phyloP scores from a whole-genome alignment of 2,888 invertebrate genomes.

The Keiferia lycopersicella region DNA sequence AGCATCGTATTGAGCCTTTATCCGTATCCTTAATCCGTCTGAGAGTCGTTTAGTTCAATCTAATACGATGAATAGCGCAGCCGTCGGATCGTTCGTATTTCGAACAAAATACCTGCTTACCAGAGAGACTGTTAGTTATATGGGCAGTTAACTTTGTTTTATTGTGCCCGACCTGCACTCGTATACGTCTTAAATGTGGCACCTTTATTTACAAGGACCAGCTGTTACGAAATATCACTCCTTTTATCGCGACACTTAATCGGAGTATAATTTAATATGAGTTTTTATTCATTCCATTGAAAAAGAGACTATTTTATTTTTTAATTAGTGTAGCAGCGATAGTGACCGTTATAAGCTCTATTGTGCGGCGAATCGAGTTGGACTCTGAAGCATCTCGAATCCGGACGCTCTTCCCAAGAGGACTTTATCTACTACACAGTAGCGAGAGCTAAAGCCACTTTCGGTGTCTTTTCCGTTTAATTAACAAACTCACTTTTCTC shows the following conservation, averaged over 20 bases:
- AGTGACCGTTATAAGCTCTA: slow-evolving; percentile 37
- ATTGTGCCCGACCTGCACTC: slow-evolving; percentile 27
- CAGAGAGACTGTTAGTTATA: slow-evolving; percentile 27
- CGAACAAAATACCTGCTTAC: slow-evolving; percentile 29
- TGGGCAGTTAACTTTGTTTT: slow-evolving; percentile 32
- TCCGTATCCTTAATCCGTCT: slow-evolving; percentile 38
- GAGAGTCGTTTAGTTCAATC: slow-evolving; percentile 48
- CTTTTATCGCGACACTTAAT: slow-evolving; percentile 5
- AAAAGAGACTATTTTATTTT: not conserved
- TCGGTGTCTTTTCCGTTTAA: slow-evolving; percentile 43
- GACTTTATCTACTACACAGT: slow-evolving; percentile 37
- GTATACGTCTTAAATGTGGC: slow-evolving; percentile 27
- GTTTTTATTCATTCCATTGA: not conserved
- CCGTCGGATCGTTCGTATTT: slow-evolving; percentile 22
- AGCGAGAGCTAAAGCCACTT: slow-evolving; percentile 34
- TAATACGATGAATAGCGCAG: slow-evolving; percentile 53
- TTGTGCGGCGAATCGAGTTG: slow-evolving; percentile 37
- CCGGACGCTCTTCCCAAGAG: slow-evolving; percentile 32
- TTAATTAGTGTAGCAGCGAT: slow-evolving; percentile 34
- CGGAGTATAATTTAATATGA: not conserved
- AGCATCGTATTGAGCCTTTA: slow-evolving; percentile 8
- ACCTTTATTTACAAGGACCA: slow-evolving; percentile 18
- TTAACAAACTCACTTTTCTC: slow-evolving; percentile 57
- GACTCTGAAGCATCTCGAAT: slow-evolving; percentile 35
- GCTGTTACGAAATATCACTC: slow-evolving; percentile 5